These are phyloP conservation scores for Cephalotes varians DNA, from an alignment of 2,888 invertebrate species.

Conservation along the genomic window DNA sequence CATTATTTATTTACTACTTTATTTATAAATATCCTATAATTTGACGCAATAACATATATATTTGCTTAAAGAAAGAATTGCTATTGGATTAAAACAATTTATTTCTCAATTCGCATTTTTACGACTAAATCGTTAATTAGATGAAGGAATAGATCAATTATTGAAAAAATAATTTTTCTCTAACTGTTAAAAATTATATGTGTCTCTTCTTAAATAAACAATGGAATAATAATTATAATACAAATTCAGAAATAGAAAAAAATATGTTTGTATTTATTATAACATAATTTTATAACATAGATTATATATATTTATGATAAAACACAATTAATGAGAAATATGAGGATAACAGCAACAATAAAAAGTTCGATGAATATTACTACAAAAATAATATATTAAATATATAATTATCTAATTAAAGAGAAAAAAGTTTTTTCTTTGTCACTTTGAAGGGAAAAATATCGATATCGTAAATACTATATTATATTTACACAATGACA, in stretches of 20 bases:
- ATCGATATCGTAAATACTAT: not conserved
- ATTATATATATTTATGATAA: conserved; percentile 10
- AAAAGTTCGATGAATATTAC: no score
- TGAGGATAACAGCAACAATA: no score
- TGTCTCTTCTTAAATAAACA: not conserved
- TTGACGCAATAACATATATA: not conserved
- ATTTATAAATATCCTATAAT: no score
- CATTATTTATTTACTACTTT: no score
- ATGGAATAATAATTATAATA: not conserved
- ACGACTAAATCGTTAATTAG: not conserved
- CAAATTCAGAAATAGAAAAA: not conserved
- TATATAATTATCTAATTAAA: not conserved
- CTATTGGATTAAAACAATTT: not conserved
- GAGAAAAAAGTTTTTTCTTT: not conserved
- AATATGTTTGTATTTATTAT: not conserved
- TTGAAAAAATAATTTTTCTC: not conserved
- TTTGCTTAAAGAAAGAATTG: not conserved
- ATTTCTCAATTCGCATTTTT: not conserved
- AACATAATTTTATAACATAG: not conserved
- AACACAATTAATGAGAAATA: not conserved
- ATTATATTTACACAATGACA: not conserved
- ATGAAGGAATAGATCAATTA: not conserved
- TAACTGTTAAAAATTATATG: not conserved
- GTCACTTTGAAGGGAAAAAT: not conserved
- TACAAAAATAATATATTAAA: not conserved